Base-by-base conservation (phyloP, 2,888 invertebrate species). In the Stegophylla sp. region DNA sequence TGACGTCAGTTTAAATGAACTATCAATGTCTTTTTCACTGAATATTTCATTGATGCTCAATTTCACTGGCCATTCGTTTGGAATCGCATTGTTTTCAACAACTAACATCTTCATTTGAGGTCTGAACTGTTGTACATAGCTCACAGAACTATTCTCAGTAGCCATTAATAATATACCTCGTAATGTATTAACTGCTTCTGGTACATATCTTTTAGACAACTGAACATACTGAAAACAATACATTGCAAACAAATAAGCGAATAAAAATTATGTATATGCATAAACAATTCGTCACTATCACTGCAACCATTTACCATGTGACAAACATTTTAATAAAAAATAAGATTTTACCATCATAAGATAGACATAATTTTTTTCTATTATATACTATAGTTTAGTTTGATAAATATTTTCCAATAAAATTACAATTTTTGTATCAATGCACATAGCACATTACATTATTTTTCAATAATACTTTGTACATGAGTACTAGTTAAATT, bases 101-200 rank as follows among this genome's bases (percentile, higher is more conserved):
- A 71, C 9, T 23, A 79, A 41, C 59, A 71, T 23, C 48, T 79
- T 79, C 61, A 71, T 79, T 4, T 59, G 61, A 34, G 79, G 61
- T 23, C 48, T 71, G 20, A 79, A 79, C 17, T 79, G 79, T 71
- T 79, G 79, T 26, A 79, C 71, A 61, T 61, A 41, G 61, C 41
- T 41, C 10, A 63, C 41, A 13, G 61, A 10, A 48, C 13, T 56
- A 5, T 66, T 48, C 9, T 72, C 71, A 7, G 92, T 88, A 20
- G 92, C 90, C 86, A 94, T 86, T 86, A 91, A 92, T 75, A 97
- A 86, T 75, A 95, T 87, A 0, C 95, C 94, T 83, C 90, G 88
- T 10, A 97, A 87, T 85, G 92, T 96, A 86, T 93, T 94, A 1
- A 96, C 88, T 0, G 90, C 92, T 20, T 94, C 91, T 0, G 97